phyloP scores from a whole-genome alignment of 2,797 vertebrate species.

The Rhinophrynus dorsalis region DNA sequence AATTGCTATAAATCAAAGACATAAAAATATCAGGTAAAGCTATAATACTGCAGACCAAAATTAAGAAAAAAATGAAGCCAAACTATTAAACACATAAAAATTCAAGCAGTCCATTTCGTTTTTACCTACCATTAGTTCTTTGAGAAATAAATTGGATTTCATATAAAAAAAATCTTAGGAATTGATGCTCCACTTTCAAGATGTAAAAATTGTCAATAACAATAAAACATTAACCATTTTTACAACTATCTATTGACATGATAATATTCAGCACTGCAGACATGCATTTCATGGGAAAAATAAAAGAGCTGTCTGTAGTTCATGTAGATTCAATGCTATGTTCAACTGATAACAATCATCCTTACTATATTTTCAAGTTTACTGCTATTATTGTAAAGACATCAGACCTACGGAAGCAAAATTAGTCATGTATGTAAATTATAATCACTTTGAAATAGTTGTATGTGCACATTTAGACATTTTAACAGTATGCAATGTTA shows the following conservation, averaged over 20 bases:
- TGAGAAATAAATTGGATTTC: conserved; percentile 44
- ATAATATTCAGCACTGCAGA: neutral
- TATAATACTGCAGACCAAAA: conserved; percentile 37
- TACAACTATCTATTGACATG: conserved; percentile 28
- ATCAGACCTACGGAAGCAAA: conserved; percentile 68
- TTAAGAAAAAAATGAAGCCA: conserved; percentile 44
- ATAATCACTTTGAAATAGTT: conserved; percentile 72
- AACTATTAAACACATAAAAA: conserved; percentile 50
- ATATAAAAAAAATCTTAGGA: conserved; percentile 27
- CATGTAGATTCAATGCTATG: conserved; percentile 1
- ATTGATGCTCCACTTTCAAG: conserved; percentile 14
- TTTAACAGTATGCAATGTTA: conserved; percentile 77
- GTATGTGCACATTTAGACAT: conserved; percentile 78
- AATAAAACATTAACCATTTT: conserved; percentile 48
- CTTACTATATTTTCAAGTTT: conserved; percentile 59
- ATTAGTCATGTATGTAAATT: conserved; percentile 81
- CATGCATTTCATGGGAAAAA: conserved; percentile 5
- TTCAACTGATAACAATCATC: conserved; percentile 51
- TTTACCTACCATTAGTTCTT: conserved; percentile 35
- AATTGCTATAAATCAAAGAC: conserved; percentile 40
- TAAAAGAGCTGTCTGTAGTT: conserved; percentile 13
- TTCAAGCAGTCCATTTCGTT: conserved; percentile 30
- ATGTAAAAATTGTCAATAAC: conserved; percentile 43
- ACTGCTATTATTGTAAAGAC: conserved; percentile 62
- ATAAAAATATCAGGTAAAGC: conserved; percentile 47